Conservation (phyloP, 2,113 vertebrate genomes). For the Mus spicilegus region DNA sequence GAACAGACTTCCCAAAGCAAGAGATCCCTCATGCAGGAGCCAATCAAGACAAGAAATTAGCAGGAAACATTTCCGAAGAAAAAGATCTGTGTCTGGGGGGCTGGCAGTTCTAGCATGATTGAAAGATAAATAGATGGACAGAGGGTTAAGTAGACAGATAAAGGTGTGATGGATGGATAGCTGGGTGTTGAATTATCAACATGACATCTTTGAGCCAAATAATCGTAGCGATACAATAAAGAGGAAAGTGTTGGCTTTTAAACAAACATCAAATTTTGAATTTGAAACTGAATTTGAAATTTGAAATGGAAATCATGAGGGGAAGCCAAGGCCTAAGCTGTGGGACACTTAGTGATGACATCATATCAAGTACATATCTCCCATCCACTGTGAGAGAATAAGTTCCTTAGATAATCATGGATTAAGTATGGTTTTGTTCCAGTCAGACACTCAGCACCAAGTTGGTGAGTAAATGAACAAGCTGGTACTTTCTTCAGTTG, state of each 20-base stretch:
- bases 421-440: not conserved
- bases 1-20: not conserved
- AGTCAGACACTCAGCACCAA: not conserved
- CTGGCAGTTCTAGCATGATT: too few relatives aligned
- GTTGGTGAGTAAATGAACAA: not conserved
- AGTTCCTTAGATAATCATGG: not conserved
- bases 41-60: not conserved
- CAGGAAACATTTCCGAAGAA: not conserved
- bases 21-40: not conserved
- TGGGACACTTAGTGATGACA: not conserved
- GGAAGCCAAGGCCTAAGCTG: not conserved
- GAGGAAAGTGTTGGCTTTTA: not conserved
- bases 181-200: not conserved
- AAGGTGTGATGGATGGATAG: not conserved
- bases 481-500: not conserved
- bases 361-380: not conserved
- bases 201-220: not conserved
- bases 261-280: not conserved
- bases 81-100: not conserved
- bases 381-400: not conserved
- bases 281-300: too few relatives aligned
- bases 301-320: not conserved
- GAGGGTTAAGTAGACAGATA: not conserved
- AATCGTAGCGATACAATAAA: not conserved
- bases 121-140: not conserved